Percentiles rank a stretch among this genome's conserved stretches.
Evolutionary conservation across 2,888 invertebrate genomes (phyloP).

Genomic region (Aleiodes testaceus): DNA sequence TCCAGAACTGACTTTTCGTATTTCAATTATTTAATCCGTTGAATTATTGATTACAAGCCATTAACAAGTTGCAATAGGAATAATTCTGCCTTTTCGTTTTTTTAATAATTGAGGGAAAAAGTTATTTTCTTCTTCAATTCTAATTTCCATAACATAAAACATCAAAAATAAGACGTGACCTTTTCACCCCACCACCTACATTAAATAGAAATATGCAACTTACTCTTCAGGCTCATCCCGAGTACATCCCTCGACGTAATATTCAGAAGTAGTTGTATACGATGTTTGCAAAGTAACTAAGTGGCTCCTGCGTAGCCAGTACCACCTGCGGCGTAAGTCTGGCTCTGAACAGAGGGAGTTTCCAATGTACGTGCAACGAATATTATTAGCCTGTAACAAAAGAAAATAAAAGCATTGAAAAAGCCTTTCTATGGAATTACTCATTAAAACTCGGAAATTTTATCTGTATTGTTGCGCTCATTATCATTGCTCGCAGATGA

Average conservation of each 20-base stretch:
- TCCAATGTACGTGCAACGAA: slow-evolving; percentile 10
- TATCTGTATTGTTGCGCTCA: too few species aligned
- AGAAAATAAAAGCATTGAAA: slow-evolving; percentile 5
- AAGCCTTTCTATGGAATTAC: neutral
- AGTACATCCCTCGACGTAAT: slow-evolving; percentile 17
- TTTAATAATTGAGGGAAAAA: too few species aligned
- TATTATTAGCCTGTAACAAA: slow-evolving; percentile 4
- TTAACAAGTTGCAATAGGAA: too few species aligned
- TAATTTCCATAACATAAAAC: too few species aligned
- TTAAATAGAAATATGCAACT: neutral
- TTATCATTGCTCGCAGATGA: neutral
- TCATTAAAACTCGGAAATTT: slow-evolving; percentile 4
- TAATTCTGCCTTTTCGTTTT: too few species aligned
- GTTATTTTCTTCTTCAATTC: too few species aligned
- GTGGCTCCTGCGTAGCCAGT: slow-evolving; percentile 9
- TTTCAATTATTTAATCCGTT: too few species aligned
- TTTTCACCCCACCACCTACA: too few species aligned
- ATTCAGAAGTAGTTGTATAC: slow-evolving; percentile 16
- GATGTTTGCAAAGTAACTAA: slow-evolving; percentile 21
- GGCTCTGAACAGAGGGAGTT: neutral
- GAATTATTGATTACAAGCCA: too few species aligned
- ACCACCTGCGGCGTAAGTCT: slow-evolving; percentile 25
- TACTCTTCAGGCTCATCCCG: slow-evolving; percentile 7
- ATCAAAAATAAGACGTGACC: too few species aligned
- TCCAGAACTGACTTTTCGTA: too few species aligned